Conservation (phyloP, 2,888 invertebrate species). For the Ophion obscuratus region DNA sequence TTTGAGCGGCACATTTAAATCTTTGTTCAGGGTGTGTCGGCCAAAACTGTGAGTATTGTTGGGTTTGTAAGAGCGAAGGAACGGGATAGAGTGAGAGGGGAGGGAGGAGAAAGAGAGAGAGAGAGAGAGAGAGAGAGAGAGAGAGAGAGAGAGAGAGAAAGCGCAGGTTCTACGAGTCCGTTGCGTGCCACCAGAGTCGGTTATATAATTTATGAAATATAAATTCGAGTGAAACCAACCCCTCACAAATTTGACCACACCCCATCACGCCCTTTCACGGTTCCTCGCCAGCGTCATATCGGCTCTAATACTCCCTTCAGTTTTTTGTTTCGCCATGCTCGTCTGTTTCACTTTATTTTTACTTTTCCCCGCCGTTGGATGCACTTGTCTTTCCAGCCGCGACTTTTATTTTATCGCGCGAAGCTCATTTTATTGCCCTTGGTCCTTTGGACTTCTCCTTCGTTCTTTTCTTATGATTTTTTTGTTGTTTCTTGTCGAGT, state of each 20-base stretch:
- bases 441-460: conserved; percentile 31
- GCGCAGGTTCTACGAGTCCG: conserved; percentile 10
- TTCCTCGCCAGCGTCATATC: conserved; percentile 63
- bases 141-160: conserved; percentile 14
- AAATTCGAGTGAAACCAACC: conserved; percentile 73
- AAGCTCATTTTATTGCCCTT: conserved; percentile 40
- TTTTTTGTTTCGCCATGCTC: conserved; percentile 63
- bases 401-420: conserved; percentile 27
- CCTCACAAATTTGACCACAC: conserved; percentile 81
- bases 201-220: conserved; percentile 70
- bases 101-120: not conserved
- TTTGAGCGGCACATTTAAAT: conserved; percentile 67
- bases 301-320: conserved; percentile 55
- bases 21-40: conserved; percentile 68
- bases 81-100: not conserved
- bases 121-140: conserved; percentile 2
- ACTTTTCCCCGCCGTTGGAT: conserved; percentile 15
- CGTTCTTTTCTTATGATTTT: conserved; percentile 1
- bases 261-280: conserved; percentile 77
- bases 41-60: conserved; percentile 22
- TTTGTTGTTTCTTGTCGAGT: conserved; percentile 51
- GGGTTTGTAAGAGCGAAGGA: not conserved
- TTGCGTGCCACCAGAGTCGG: conserved; percentile 61
- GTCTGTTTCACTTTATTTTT: conserved; percentile 57
- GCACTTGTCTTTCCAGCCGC: conserved; percentile 52